A percentile compares a stretch with the other conserved stretches of the same genome.
Evolutionary conservation across 2,797 vertebrate genomes (phyloP).

Genomic region (Mus minutoides): DNA sequence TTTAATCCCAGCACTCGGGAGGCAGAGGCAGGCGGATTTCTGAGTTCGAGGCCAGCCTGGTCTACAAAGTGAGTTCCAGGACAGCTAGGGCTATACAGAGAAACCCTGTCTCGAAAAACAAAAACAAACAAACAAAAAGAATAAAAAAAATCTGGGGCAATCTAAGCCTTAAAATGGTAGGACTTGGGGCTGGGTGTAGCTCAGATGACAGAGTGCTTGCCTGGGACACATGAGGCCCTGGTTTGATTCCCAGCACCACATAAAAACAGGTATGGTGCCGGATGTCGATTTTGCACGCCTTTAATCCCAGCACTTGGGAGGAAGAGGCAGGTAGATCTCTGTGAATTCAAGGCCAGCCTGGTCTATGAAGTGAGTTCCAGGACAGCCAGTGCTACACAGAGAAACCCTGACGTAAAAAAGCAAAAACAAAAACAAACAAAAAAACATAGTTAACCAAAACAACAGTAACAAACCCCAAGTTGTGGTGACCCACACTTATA

Average conservation of each 20-base stretch:
- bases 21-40: too few species aligned
- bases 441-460: neutral
- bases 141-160: neutral
- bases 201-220: neutral
- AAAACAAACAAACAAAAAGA: too few species aligned
- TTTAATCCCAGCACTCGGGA: too few species aligned
- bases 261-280: neutral
- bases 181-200: neutral
- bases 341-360: neutral
- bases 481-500: neutral
- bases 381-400: neutral
- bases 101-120: too few species aligned
- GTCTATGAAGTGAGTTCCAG: neutral
- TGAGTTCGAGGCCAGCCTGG: too few species aligned
- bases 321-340: neutral
- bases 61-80: too few species aligned
- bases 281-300: neutral
- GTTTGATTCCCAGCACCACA: neutral
- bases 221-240: neutral
- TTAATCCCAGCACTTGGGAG: neutral
- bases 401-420: neutral
- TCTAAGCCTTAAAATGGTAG: neutral
- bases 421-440: neutral
- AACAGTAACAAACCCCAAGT: neutral
- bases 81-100: too few species aligned